Evolutionary conservation across 2,888 invertebrate genomes (phyloP), one percentile per base, ranked within the genome.

Genomic region (Cancer borealis): DNA sequence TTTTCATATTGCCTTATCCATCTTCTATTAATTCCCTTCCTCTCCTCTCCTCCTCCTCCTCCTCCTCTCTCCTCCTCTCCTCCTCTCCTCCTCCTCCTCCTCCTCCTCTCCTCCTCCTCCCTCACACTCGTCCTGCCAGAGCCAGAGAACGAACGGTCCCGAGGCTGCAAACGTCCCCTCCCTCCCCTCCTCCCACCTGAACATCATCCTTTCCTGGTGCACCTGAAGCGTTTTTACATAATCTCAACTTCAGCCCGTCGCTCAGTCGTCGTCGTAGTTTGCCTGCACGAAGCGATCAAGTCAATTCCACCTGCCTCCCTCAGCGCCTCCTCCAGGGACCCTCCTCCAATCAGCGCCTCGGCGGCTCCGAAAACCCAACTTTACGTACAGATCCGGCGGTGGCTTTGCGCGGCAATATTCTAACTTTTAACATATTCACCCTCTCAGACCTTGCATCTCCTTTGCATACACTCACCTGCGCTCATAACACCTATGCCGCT

Each of bases 171-270:
- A 54, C 8, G 54, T 54, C 54, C 54, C 54, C 54, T 54, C n/a
- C n/a, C 21, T 17, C 66, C 6, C 21, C n/a, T n/a, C 6, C 21
- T 66, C 66, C n/a, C 66, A n/a, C 66, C 6, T n/a, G 17, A 17
- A n/a, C n/a, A n/a, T n/a, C n/a, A n/a, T n/a, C n/a, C 66, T n/a
- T 6, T 5, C n/a, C 10, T 66, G 54, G 54, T 54, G 54, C 66
- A 66, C 66, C n/a, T n/a, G 66, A 66, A 66, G 66, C 66, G n/a
- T 66, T 66, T 66, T 66, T 66, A 66, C 66, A 66, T 66, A 66
- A 66, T 66, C n/a, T 66, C 17, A 66, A 66, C 12, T 66, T n/a
- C 14, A n/a, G 21, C n/a, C 3, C 66, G 66, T 66, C 66, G n/a
- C 66, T 66, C n/a, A 21, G 21, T 66, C 66, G n/a, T 66, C n/a